A percentile compares a stretch with the other conserved stretches of the same genome.
These are phyloP conservation scores for Plectropomus leopardus DNA, from an alignment of 2,113 vertebrate species.

Conservation along the genomic window DNA sequence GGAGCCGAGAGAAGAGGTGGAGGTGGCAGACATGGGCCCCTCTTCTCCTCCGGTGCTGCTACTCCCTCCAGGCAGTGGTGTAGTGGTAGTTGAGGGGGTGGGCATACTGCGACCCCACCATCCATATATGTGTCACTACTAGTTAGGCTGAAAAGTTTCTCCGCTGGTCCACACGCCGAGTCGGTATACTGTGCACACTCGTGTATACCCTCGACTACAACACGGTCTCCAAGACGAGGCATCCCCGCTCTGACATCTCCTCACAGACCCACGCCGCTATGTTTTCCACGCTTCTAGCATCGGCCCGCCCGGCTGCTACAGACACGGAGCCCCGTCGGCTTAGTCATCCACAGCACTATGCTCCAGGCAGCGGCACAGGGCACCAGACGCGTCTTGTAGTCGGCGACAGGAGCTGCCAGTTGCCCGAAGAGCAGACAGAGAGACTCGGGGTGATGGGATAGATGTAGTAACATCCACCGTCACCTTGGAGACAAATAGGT, in stretches of 20 bases:
- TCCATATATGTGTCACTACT: constrained; percentile 73
- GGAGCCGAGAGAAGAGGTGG: constrained; percentile 52
- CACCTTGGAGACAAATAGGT: constrained; percentile 77
- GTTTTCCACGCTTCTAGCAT: constrained; percentile 50
- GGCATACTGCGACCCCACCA: constrained; percentile 81
- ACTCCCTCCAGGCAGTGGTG: constrained; percentile 76
- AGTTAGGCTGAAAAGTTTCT: constrained; percentile 48
- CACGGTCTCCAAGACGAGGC: constrained; percentile 65
- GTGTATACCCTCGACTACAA: constrained; percentile 63
- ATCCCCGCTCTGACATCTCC: constrained; percentile 79
- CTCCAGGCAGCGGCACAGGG: neutral
- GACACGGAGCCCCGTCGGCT: constrained; percentile 16
- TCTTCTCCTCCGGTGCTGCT: constrained; percentile 64
- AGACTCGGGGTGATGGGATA: constrained; percentile 15
- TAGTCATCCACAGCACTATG: constrained; percentile 29
- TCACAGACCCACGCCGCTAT: constrained; percentile 46
- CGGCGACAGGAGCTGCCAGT: neutral
- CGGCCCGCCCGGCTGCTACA: constrained; percentile 38
- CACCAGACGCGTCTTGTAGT: neutral
- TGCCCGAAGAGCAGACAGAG: neutral
- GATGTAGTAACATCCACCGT: constrained; percentile 57
- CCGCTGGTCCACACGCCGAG: constrained; percentile 23
- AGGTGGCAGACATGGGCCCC: constrained; percentile 74
- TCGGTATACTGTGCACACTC: constrained; percentile 38
- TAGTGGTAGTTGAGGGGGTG: constrained; percentile 67